Base-by-base conservation (phyloP, 2,113 vertebrate genomes). In the Gila orcuttii region DNA sequence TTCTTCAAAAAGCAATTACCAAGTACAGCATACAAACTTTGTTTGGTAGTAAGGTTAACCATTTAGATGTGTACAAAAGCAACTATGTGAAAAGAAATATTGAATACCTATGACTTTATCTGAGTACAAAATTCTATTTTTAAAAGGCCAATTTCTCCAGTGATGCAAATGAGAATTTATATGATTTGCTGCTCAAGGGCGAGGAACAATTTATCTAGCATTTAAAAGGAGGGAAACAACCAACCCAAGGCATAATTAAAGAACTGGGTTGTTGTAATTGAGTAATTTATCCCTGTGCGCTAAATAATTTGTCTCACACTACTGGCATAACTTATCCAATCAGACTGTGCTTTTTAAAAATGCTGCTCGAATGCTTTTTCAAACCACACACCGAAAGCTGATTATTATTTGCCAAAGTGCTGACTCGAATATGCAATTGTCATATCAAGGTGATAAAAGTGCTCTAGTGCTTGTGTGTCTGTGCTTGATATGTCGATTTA, bases 181-280 rank as follows among this genome's bases (percentile, higher is more conserved):
- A 80, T 21, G 31, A 47, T 47, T 81, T 28, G 39, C 59, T 42
- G 59, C 79, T 81, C 3, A 2, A 45, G 84, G 84, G 84, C 7
- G 6, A 64, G n/a, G 75, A 78, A 57, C 60, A 68, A 66, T 79
- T 85, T 47, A 62, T 39, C 9, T 69, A 79, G 36, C 50, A 69
- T 85, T 85, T 77, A 79, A 36, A 39, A 28, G 50, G 28, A 42
- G 25, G 75, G 45, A 66, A 57, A 31, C 42, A 36, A 9, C 31
- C 64, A 33, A 57, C 75, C 84, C 84, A 69, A 79, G 62, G 31
- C 47, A 7, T 78, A 66, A 74, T 85, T 77, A 79, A 57, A 79
- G 66, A 39, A n/a, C 75, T 52, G 60, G 76, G 19, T 19, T 55
- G 74, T 55, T 64, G 83, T 66, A 85, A 85, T 85, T 79, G 36